Evolutionary conservation across 1,140 invertebrate genomes (phyloP).

Genomic region (Babylonia areolata): DNA sequence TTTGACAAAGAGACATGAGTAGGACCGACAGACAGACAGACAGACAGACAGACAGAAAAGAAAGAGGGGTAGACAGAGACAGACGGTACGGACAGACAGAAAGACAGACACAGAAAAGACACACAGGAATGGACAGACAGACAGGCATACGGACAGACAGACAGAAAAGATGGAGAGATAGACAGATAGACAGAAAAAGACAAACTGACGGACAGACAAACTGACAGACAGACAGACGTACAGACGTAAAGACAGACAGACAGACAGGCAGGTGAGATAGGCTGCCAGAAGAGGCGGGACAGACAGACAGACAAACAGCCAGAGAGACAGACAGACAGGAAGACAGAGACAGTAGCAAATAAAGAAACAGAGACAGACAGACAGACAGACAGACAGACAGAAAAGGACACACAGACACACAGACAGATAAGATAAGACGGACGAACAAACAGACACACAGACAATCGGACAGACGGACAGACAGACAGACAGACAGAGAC

Average conservation of each 20-base stretch:
- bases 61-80: too few relatives aligned
- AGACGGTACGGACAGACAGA: too few relatives aligned
- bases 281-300: too few relatives aligned
- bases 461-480: not conserved
- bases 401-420: not conserved
- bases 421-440: not conserved
- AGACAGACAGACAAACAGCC: not conserved
- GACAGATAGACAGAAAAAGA: not conserved
- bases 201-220: not conserved
- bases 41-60: not conserved
- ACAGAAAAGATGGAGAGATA: not conserved
- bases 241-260: not conserved
- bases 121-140: not conserved
- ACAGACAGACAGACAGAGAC: conserved; percentile 7
- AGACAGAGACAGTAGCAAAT: not conserved
- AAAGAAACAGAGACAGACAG: not conserved
- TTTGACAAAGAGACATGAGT: too few relatives aligned
- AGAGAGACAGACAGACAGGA: not conserved
- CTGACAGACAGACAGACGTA: not conserved
- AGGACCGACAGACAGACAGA: not conserved
- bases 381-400: not conserved
- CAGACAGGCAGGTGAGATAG: too few relatives aligned
- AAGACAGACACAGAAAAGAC: too few relatives aligned
- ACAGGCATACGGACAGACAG: not conserved
- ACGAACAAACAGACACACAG: conserved; percentile 17